Base-by-base conservation (phyloP, 2,797 vertebrate genomes). In the Cyclopterus lumpus region DNA sequence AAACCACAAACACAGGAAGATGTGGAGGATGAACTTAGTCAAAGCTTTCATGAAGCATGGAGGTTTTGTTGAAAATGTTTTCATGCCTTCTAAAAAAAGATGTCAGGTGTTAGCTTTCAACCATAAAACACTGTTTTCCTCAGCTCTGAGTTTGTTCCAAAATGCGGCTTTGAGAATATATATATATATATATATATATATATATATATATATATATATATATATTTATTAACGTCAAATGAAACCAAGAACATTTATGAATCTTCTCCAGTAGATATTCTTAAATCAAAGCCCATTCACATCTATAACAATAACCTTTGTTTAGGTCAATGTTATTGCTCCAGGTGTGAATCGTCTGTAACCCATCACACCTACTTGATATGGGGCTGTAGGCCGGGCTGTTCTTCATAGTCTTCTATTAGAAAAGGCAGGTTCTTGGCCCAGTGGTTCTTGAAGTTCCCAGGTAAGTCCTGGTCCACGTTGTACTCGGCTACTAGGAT, bases 391-490 rank as follows among this genome's bases (percentile, higher is more conserved):
- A 99, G 90, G 10, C 98, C 98, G 0, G 97, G 98, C 87, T 99
- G 98, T 34, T 99, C 98, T 81, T 99, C 97, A 18, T 99, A 99
- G 73, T 97, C 97, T 55, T 99, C 97, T 77, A 99, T 97, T 46
- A 99, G 95, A 82, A 99, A 99, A 55, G 98, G 98, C 61, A 99
- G 95, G 84, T 96, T 98, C 88, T 99, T 99, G 51, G 98, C 97
- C 98, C 98, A 99, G 90, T 99, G 97, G 82, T 99, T 98, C 89
- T 99, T 99, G 82, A 99, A 99, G 91, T 96, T 97, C 58, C 97
- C 98, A 1, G 97, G 97, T 75, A 99, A 93, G 88, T 99, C 97
- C 81, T 76, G 83, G 81, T 99, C 98, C 71, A 97, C 93, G 55
- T 96, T 99, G 86, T 99, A 99, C 62, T 99, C 98, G 0, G 96